These are phyloP conservation scores for Patella caerulea DNA, from an alignment of 2,888 invertebrate species.

Conservation along the genomic window DNA sequence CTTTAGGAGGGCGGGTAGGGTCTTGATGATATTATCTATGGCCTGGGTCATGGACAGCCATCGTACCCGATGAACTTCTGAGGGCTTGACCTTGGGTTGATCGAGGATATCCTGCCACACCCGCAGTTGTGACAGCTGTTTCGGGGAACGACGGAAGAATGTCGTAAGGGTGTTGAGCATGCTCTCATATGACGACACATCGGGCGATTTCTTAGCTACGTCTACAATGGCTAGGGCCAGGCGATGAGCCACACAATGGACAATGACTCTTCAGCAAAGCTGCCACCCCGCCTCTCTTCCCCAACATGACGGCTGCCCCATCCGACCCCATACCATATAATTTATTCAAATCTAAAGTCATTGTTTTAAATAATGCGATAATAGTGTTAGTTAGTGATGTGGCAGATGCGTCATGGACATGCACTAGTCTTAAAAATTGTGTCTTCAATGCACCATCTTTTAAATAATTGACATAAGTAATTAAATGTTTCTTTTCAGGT, in stretches of 20 bases:
- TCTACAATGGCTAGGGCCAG: not conserved
- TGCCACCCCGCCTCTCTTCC: not conserved
- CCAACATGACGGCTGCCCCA: not conserved
- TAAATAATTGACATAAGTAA: too few species aligned
- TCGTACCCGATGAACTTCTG: not conserved
- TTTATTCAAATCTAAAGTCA: not conserved
- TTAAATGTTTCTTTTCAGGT: too few species aligned
- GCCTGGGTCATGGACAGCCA: not conserved
- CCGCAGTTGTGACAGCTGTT: not conserved
- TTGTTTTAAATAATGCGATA: not conserved
- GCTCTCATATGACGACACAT: not conserved
- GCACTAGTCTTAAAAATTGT: not conserved
- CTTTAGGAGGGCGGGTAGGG: not conserved
- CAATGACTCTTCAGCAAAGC: not conserved
- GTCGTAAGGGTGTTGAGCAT: slow-evolving; percentile 1
- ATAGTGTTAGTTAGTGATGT: not conserved
- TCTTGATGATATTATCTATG: not conserved
- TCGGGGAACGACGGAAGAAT: not conserved
- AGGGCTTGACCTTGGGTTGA: slow-evolving; percentile 1
- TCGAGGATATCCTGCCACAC: not conserved
- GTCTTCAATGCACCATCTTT: too few species aligned
- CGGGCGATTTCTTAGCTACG: not conserved
- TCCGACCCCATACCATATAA: not conserved
- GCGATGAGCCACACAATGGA: not conserved
- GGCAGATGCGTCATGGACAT: not conserved